Base-by-base conservation (phyloP, 1,140 invertebrate species). In the Drosophila auraria region DNA sequence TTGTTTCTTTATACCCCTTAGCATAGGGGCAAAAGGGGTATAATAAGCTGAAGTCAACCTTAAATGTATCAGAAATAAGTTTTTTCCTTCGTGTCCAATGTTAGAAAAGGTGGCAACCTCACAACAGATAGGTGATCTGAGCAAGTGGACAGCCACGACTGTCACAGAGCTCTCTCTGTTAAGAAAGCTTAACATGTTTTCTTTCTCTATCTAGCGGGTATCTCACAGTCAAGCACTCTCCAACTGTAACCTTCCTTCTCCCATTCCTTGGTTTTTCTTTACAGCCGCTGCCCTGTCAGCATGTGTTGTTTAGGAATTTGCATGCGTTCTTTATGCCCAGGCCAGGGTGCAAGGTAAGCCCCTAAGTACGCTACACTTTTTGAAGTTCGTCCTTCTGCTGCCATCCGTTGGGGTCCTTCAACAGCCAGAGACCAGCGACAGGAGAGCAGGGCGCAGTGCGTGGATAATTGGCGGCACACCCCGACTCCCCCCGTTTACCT, bases 291-390 rank as follows among this genome's bases (percentile, higher is more conserved):
- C 23, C 33, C 50, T 47, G 65, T 50, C 30, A 58, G 53, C 49
- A 49, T 56, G 45, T 73, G 78, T 81, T 78, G 61, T 61, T 65
- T 66, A 53, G 58, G 64, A 76, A 87, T 83, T 86, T 87, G 80
- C 83, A 86, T 87, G 78, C 66, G 42, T 75, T 36, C 33, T 36
- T 36, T 53, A n/a, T n/a, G 27, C 23, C 45, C 51, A 3, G 38
- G 1, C 1, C 6, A n/a, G 5, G 4, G 15, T 30, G 62, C 20
- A 15, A 49, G 40, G 62, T 84, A 68, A 61, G 80, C 71, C 23
- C 54, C 53, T 80, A 87, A 87, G 84, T 87, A 83, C 69, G 76
- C 68, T 60, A 63, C 42, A 59, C 27, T 77, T 77, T 70, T 66
- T 17, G 11, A 53, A 45, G 64, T 71, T 69, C 42, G 44, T 38